Base-by-base conservation (phyloP, 2,113 vertebrate genomes). In the Peromyscus polionotus region DNA sequence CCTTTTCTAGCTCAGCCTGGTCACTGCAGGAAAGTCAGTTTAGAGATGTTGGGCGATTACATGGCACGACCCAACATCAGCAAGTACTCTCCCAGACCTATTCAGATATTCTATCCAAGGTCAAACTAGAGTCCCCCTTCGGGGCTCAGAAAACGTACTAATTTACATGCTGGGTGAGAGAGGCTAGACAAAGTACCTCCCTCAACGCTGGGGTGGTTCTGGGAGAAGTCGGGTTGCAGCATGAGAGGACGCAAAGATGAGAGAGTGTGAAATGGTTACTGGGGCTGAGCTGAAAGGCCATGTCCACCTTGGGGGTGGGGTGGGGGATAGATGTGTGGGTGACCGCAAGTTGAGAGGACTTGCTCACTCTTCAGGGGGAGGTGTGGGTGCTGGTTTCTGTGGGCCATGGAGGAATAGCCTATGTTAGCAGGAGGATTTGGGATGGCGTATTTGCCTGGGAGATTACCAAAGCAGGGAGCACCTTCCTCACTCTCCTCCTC, bases 241-340 rank as follows among this genome's bases (percentile, higher is more conserved):
- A 3, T 17, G n/a, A 22, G 26, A 26, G n/a, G 33, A 7, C 3
- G 14, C 19, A 5, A 8, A 39, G 24, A 39, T 51, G 39, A 28
- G 70, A 54, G 36, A 17, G 1, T 31, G 0, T 7, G 19, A 72
- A 57, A 16, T 76, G 22, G 86, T 33, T 39, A 26, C 48, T 39
- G 57, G 45, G 45, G 14, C 42, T 45, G 75, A 73, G 42, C 14
- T 26, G 17, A 39, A n/a, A 26, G 28, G 81, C 63, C 57, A 48
- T 19, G 17, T 22, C 28, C 26, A 16, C 11, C 3, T 8, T 11
- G 59, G 57, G 42, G 7, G 28, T 22, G 31, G 2, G 11, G 2
- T 4, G 11, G 83, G 57, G 39, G 61, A 11, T 0, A 24, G 4
- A 2, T n/a, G 33, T 4, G 0, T 0, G 54, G 28, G 81, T 39